Conservation (phyloP, 92 coral and sea anemone genomes). For the Zoanthus solanderi region DNA sequence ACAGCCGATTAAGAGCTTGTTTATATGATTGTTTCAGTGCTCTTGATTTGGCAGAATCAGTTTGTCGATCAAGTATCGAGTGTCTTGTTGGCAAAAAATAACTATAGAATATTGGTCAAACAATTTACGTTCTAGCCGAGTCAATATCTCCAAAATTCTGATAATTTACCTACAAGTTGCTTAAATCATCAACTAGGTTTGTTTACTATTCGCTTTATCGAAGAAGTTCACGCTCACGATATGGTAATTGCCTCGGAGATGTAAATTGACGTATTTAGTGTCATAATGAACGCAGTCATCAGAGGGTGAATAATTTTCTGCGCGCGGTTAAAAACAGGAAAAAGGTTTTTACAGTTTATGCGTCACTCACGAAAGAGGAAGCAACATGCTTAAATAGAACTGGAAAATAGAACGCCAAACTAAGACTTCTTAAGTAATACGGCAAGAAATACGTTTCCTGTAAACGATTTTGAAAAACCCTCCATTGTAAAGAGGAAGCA, state of each 20-base stretch:
- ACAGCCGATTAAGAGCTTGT: too few species aligned
- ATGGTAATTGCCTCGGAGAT: constrained; percentile 25
- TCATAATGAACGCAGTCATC: not conserved
- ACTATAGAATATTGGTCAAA: not conserved
- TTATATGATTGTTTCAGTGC: too few species aligned
- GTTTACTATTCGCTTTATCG: constrained; percentile 28
- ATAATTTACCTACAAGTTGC: constrained; percentile 8
- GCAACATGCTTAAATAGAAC: not conserved
- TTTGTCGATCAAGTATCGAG: not conserved
- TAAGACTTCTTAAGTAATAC: constrained; percentile 37
- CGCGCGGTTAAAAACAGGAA: constrained; percentile 22
- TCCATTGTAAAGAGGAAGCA: constrained; percentile 2
- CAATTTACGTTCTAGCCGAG: not conserved
- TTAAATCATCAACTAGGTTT: constrained; percentile 13
- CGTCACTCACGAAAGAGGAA: constrained; percentile 36
- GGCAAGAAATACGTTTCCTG: constrained; percentile 18
- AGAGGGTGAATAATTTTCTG: not conserved
- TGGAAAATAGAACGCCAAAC: not conserved
- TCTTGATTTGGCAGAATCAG: too few species aligned
- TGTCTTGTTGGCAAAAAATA: not conserved
- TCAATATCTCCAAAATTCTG: not conserved
- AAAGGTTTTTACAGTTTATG: not conserved
- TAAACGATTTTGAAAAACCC: constrained; percentile 24
- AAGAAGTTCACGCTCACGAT: constrained; percentile 18
- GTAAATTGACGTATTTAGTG: constrained; percentile 13